These are phyloP conservation scores for Andricus quercusramuli DNA, from an alignment of 2,888 invertebrate genomes.

Conservation along the genomic window DNA sequence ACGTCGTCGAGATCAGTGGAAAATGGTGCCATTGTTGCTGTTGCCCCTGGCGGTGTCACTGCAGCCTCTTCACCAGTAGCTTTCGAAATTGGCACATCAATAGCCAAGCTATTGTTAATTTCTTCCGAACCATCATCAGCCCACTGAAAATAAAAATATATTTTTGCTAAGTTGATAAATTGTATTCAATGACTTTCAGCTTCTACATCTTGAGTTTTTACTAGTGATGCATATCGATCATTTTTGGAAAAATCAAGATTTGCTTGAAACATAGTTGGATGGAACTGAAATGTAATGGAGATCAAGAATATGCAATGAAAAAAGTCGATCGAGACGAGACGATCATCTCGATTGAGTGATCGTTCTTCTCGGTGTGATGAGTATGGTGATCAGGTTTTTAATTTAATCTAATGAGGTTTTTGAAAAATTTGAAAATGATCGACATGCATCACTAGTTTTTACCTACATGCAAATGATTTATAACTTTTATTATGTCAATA, in stretches of 20 bases:
- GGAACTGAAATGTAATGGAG: too few relatives aligned
- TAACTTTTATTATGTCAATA: background rate
- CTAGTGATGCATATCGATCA: too few relatives aligned
- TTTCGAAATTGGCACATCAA: slow-evolving; percentile 64
- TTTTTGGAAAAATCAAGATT: too few relatives aligned
- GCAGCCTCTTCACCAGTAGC: slow-evolving; percentile 68
- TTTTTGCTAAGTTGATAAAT: slow-evolving; percentile 38
- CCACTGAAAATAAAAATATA: slow-evolving; percentile 60
- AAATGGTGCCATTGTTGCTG: slow-evolving; percentile 81
- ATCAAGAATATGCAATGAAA: too few relatives aligned
- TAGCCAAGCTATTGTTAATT: slow-evolving; percentile 59
- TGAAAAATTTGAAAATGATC: too few relatives aligned
- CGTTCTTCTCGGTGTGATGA: too few relatives aligned
- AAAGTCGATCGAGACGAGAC: too few relatives aligned
- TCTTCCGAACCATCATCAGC: slow-evolving; percentile 61
- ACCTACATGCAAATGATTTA: background rate
- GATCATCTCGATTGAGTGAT: too few relatives aligned
- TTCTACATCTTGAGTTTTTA: background rate
- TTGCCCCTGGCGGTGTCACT: slow-evolving; percentile 73
- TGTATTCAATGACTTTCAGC: background rate
- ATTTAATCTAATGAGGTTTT: too few relatives aligned
- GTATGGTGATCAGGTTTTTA: too few relatives aligned
- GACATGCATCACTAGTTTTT: too few relatives aligned
- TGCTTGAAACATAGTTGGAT: too few relatives aligned
- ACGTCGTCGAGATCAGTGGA: slow-evolving; percentile 90